Percentiles rank a stretch among this genome's conserved stretches.
Conservation (phyloP, 2,888 invertebrate species). For the Tetranychus truncatus region DNA sequence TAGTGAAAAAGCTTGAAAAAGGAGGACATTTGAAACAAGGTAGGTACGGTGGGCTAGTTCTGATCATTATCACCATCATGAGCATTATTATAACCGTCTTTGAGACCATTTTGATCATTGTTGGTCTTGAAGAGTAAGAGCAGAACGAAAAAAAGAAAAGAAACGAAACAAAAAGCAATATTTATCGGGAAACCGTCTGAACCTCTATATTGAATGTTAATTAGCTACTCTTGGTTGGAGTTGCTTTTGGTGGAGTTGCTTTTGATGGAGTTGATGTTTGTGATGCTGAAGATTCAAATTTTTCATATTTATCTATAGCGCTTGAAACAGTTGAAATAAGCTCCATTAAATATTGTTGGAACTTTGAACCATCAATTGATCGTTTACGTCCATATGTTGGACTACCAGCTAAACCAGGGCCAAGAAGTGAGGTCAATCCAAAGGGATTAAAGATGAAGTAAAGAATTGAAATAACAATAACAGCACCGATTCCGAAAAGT, state of each 20-base stretch:
- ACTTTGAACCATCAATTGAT: slow-evolving; percentile 9
- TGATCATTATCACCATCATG: too few relatives aligned
- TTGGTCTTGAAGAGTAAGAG: too few relatives aligned
- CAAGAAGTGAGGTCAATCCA: slow-evolving; percentile 7
- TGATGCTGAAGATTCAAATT: not conserved
- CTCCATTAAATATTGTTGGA: slow-evolving; percentile 12
- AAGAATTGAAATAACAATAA: slow-evolving; percentile 13
- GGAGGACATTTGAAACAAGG: too few relatives aligned
- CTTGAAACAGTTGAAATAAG: slow-evolving; percentile 3
- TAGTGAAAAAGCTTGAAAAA: too few relatives aligned
- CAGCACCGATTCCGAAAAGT: slow-evolving; percentile 16
- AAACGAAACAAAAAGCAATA: too few relatives aligned
- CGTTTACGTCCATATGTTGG: slow-evolving; percentile 14
- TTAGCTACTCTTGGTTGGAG: too few relatives aligned
- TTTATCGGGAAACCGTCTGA: too few relatives aligned
- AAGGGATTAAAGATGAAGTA: slow-evolving; percentile 11
- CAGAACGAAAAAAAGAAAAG: too few relatives aligned
- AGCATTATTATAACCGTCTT: too few relatives aligned
- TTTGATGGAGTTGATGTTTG: not conserved
- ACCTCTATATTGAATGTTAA: too few relatives aligned
- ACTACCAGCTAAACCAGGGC: not conserved
- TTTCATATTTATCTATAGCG: slow-evolving; percentile 12
- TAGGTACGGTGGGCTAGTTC: too few relatives aligned
- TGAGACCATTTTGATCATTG: too few relatives aligned
- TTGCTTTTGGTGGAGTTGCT: not conserved